Evolutionary conservation across 35 echinoderm and acorn worm species (phyloP).

Genomic region (Eucidaris tribuloides): DNA sequence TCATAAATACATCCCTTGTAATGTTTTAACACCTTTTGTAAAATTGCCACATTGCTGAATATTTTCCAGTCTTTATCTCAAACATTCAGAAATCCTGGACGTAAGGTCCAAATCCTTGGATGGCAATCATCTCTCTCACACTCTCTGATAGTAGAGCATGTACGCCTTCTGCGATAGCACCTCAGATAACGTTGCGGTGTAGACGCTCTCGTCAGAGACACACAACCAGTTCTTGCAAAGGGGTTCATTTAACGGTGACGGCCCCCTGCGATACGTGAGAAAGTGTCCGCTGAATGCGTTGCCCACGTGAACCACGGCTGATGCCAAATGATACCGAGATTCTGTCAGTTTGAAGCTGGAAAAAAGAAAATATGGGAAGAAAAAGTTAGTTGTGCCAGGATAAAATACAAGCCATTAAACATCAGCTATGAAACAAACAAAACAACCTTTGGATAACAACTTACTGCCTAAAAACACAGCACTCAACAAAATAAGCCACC

Average conservation of each 20-base stretch:
- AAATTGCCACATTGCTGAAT: too few species aligned
- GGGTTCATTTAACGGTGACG: constrained; percentile 25
- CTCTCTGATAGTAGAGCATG: constrained; percentile 96
- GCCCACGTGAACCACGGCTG: constrained; percentile 91
- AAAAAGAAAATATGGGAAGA: background rate
- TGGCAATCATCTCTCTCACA: too few species aligned
- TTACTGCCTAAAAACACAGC: too few species aligned
- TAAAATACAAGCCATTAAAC: too few species aligned
- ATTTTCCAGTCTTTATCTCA: too few species aligned
- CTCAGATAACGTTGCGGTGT: constrained; percentile 58
- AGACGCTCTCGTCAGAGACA: constrained; percentile 71
- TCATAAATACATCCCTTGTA: too few species aligned
- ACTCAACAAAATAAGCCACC: too few species aligned
- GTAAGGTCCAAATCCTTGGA: too few species aligned
- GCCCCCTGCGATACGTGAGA: constrained; percentile 83
- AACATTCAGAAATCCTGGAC: too few species aligned
- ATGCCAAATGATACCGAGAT: constrained; percentile 55
- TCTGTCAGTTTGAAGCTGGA: constrained; percentile 51
- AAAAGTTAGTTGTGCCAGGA: background rate
- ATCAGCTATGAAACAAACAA: too few species aligned
- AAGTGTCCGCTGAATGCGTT: constrained; percentile 91
- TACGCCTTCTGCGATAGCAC: constrained; percentile 82
- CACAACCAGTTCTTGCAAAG: constrained; percentile 66
- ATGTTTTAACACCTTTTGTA: too few species aligned
- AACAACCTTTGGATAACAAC: too few species aligned